A percentile compares a stretch with the other conserved stretches of the same genome.
Evolutionary conservation across 2,888 invertebrate genomes (phyloP).

Genomic region (Heliconius aoede): DNA sequence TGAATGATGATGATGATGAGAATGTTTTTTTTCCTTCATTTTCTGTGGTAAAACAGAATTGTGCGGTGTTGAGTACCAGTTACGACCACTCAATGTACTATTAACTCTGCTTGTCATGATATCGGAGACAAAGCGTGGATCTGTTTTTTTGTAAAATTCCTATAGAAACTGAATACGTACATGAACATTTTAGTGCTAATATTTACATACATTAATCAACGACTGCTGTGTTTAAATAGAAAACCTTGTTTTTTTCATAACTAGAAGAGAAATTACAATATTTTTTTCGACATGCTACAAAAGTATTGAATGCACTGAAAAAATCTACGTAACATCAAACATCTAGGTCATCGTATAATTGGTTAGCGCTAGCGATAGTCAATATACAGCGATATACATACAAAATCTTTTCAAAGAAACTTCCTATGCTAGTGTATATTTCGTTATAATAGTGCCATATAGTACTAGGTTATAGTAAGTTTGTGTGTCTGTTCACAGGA

Average conservation of each 20-base stretch:
- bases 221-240: background rate
- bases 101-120: too few species aligned
- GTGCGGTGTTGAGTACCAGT: too few species aligned
- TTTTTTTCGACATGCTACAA: conserved; percentile 11
- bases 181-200: background rate
- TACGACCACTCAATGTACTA: too few species aligned
- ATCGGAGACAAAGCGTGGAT: too few species aligned
- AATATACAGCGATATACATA: conserved; percentile 7
- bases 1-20: too few species aligned
- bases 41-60: too few species aligned
- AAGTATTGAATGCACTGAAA: conserved; percentile 19
- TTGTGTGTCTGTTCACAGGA: background rate
- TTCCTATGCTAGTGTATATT: conserved; percentile 5
- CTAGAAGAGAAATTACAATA: conserved; percentile 10
- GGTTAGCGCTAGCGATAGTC: conserved; percentile 28
- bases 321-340: conserved; percentile 27
- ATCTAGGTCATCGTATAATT: conserved; percentile 30
- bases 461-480: too few species aligned
- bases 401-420: conserved; percentile 8
- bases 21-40: too few species aligned
- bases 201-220: background rate
- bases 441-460: background rate
- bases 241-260: background rate
- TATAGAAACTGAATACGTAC: background rate
- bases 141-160: background rate